Conservation (phyloP, 2,797 vertebrate species). For the Pseudochirops cupreus region DNA sequence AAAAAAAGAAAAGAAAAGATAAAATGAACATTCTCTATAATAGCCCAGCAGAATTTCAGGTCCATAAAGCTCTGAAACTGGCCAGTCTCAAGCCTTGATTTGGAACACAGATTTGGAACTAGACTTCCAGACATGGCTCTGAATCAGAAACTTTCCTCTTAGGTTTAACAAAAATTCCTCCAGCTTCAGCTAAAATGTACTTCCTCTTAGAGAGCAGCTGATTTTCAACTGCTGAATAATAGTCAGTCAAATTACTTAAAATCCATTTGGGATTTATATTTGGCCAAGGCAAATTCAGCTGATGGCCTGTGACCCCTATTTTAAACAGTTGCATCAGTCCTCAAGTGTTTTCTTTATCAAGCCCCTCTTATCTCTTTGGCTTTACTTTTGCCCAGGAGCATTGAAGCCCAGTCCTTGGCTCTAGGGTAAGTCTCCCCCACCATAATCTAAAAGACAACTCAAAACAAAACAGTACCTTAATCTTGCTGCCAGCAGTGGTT, state of each 20-base stretch:
- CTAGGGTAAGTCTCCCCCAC: constrained; percentile 1
- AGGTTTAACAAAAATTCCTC: constrained; percentile 53
- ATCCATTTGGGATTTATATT: constrained; percentile 21
- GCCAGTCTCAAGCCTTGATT: neutral
- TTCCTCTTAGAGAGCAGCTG: constrained; percentile 65
- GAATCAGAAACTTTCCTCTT: constrained; percentile 43
- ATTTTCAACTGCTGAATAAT: constrained; percentile 52
- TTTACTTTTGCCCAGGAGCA: neutral
- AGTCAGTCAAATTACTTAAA: constrained; percentile 15
- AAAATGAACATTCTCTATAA: neutral
- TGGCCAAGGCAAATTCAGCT: constrained; percentile 31
- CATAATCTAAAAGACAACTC: constrained; percentile 7
- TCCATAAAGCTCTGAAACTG: neutral
- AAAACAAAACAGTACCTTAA: constrained; percentile 90
- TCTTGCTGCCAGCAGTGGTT: constrained; percentile 97
- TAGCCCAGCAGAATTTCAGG: constrained; percentile 8
- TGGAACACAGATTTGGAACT: constrained; percentile 18
- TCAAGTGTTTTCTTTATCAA: neutral
- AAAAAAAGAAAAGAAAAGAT: neutral
- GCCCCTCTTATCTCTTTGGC: neutral
- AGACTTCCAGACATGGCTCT: constrained; percentile 7
- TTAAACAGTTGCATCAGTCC: neutral
- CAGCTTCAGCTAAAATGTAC: constrained; percentile 38
- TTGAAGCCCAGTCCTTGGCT: neutral
- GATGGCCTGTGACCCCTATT: neutral